A percentile compares a stretch with the other conserved stretches of the same genome.
Evolutionary conservation across 1,140 invertebrate species (phyloP).

Genomic region (Panonychus citri): DNA sequence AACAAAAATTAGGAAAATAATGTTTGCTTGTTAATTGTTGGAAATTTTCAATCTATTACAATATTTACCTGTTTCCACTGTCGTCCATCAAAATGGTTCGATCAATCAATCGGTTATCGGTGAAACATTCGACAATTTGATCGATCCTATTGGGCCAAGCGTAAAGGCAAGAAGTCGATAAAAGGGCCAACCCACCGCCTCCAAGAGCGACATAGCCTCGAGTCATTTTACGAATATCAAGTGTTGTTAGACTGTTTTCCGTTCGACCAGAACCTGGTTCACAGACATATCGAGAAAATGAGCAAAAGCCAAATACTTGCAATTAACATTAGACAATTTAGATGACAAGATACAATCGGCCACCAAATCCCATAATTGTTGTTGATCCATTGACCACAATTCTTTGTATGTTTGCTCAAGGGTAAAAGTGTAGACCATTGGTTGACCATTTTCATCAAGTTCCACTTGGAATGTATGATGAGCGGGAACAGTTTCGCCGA

Average conservation of each 20-base stretch:
- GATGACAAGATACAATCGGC: slow-evolving; percentile 43
- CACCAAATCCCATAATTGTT: slow-evolving; percentile 59
- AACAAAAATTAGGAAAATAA: background rate
- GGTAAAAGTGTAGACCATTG: slow-evolving; percentile 29
- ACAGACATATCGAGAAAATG: slow-evolving; percentile 45
- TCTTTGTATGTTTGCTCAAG: slow-evolving; percentile 44
- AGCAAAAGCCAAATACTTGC: slow-evolving; percentile 69
- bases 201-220: slow-evolving; percentile 67
- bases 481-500: slow-evolving; percentile 41
- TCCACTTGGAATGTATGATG: slow-evolving; percentile 49
- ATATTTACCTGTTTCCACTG: slow-evolving; percentile 38
- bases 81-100: slow-evolving; percentile 51
- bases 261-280: slow-evolving; percentile 19
- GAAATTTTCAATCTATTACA: slow-evolving; percentile 12
- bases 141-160: slow-evolving; percentile 54
- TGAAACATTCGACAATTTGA: slow-evolving; percentile 36
- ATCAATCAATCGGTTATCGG: slow-evolving; percentile 36
- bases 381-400: slow-evolving; percentile 44
- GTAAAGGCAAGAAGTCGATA: slow-evolving; percentile 67
- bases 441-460: slow-evolving; percentile 27
- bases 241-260: slow-evolving; percentile 32
- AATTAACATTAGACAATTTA: slow-evolving; percentile 28
- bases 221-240: slow-evolving; percentile 41
- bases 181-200: slow-evolving; percentile 63
- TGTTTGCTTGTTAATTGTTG: too few species aligned